phyloP scores from a whole-genome alignment of 1,140 invertebrate species.

The Drosophila pandora region DNA sequence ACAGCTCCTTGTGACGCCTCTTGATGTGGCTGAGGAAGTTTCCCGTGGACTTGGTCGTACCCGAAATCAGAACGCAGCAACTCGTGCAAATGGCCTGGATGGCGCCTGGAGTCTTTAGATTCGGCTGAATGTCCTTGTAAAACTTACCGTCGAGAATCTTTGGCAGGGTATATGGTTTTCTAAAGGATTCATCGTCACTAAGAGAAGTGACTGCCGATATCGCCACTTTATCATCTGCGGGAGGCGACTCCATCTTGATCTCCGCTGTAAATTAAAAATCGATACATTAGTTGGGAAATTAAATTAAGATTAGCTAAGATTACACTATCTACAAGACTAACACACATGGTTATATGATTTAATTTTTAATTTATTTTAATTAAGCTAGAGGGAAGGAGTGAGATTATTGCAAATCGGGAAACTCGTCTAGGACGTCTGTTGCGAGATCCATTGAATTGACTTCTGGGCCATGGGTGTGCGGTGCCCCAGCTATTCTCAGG shows the following conservation, averaged over 20 bases:
- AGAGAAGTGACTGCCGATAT: constrained; percentile 34
- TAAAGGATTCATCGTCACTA: constrained; percentile 61
- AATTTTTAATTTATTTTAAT: constrained; percentile 57
- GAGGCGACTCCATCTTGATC: constrained; percentile 53
- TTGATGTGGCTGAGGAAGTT: constrained; percentile 81
- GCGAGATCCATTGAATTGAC: constrained; percentile 68
- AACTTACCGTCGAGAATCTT: constrained; percentile 81
- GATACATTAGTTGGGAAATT: constrained; percentile 27
- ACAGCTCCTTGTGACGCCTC: constrained; percentile 72
- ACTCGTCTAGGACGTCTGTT: constrained; percentile 67
- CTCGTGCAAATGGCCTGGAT: constrained; percentile 81
- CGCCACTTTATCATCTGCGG: constrained; percentile 21
- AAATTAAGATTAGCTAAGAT: background rate
- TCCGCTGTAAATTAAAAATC: constrained; percentile 37
- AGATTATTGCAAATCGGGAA: constrained; percentile 53
- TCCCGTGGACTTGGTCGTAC: constrained; percentile 77
- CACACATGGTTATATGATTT: constrained; percentile 8
- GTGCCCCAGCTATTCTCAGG: constrained; percentile 69
- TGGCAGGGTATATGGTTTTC: constrained; percentile 65
- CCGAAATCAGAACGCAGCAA: constrained; percentile 73
- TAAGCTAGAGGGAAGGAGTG: constrained; percentile 20
- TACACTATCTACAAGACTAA: constrained; percentile 36
- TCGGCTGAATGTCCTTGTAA: constrained; percentile 79
- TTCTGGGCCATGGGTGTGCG: constrained; percentile 78
- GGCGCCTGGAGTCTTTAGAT: constrained; percentile 73